A percentile compares a stretch with the other conserved stretches of the same genome.
Conservation (phyloP, 2,113 vertebrate species). For the Phodopus roborovskii region DNA sequence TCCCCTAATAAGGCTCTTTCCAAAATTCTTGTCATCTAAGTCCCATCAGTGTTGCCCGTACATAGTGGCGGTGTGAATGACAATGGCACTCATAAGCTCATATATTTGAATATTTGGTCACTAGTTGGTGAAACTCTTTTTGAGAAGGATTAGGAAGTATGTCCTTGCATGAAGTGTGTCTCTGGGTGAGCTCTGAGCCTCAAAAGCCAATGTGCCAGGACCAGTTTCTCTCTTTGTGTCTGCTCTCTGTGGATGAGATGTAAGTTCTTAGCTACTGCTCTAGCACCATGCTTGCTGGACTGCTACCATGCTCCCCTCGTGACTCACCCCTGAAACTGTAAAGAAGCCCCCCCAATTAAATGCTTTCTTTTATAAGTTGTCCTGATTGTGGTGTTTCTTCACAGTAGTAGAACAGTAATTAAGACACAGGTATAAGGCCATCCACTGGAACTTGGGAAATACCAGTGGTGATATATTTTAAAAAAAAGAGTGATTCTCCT, state of each 20-base stretch:
- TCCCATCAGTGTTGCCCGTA: background rate
- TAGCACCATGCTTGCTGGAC: background rate
- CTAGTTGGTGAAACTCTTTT: background rate
- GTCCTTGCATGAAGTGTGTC: no score
- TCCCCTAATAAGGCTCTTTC: background rate
- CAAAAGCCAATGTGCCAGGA: background rate
- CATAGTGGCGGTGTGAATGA: background rate
- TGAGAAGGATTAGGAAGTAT: background rate
- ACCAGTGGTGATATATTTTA: background rate
- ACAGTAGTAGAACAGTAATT: background rate
- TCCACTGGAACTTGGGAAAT: background rate
- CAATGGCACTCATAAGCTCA: background rate
- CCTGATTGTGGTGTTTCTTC: background rate
- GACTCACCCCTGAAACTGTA: background rate
- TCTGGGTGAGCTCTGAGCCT: background rate
- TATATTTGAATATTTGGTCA: background rate
- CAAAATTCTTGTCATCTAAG: background rate
- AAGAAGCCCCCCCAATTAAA: background rate
- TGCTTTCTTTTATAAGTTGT: background rate
- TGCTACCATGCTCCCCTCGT: background rate
- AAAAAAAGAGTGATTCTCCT: background rate
- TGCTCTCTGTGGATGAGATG: background rate
- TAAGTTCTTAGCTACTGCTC: background rate
- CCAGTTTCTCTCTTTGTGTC: background rate
- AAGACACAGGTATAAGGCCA: background rate